Evolutionary conservation across 2,113 vertebrate species (phyloP).

Genomic region (Neolamprologus caudopunctatus): DNA sequence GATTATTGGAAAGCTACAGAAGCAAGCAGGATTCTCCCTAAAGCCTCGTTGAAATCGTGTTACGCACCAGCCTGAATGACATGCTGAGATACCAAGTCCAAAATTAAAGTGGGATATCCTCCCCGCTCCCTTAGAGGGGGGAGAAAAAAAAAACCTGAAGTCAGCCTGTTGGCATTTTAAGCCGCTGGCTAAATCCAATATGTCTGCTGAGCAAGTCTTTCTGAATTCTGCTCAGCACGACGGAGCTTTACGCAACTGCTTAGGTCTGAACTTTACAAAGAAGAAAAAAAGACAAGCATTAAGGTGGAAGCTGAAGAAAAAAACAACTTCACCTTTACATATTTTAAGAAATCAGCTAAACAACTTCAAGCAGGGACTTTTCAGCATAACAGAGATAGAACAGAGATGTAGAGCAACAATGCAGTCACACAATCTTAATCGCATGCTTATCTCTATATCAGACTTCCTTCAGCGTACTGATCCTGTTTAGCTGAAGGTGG

Average conservation of each 20-base stretch:
- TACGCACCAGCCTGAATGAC: background rate
- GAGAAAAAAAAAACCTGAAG: background rate
- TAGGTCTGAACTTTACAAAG: background rate
- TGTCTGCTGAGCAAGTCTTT: slow-evolving; percentile 38
- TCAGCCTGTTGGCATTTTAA: slow-evolving; percentile 35
- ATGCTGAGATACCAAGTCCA: background rate
- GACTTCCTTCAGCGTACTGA: background rate
- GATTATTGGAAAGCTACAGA: slow-evolving; percentile 31
- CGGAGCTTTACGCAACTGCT: background rate
- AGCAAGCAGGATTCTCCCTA: slow-evolving; percentile 8
- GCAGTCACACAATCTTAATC: background rate
- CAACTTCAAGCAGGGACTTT: accelerated
- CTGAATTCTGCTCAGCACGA: slow-evolving; percentile 3
- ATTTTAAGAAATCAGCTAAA: background rate
- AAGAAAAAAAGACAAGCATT: background rate
- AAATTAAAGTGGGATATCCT: slow-evolving; percentile 35
- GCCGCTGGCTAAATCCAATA: slow-evolving; percentile 23
- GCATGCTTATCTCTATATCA: accelerated
- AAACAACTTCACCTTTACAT: background rate
- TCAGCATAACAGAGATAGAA: background rate
- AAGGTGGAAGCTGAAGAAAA: background rate
- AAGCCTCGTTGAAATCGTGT: slow-evolving; percentile 19
- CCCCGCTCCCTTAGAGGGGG: background rate
- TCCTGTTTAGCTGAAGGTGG: background rate
- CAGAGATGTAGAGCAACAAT: accelerated